Evolutionary conservation across 2,888 invertebrate species (phyloP), one percentile per base, ranked within the genome.

Genomic region (Hypsopygia costalis): DNA sequence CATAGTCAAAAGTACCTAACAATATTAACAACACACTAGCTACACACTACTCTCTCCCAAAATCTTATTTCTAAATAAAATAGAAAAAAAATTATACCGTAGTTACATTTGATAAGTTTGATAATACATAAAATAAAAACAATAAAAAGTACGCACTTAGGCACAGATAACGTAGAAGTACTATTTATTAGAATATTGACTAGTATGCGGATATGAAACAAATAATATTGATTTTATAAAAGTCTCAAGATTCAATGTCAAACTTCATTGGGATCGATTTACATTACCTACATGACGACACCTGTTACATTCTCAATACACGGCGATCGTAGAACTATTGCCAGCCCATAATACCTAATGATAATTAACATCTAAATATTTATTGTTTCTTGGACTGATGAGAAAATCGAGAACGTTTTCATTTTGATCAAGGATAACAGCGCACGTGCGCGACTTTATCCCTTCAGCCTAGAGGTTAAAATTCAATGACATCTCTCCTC

Each of bases 401-500:
- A 69, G 56, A 66, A 62, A 61, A 57, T 58, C 59, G 50, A 56
- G 50, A 63, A 51, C 58, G 53, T 67, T 67, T 69, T 69, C 64
- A 60, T 75, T 73, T 63, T 54, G 54, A 56, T 65, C 46, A 58
- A 54, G 60, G 65, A 69, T 59, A 71, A 70, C 61, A 67, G 72
- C 73, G 75, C 81, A 85, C 82, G 82, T 85, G 83, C 71, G 69
- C 75, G 69, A 62, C 75, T 65, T 55, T 78, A 72, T 80, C 48
- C 60, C 69, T 57, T 61, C 49, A 48, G 62, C 51, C 55, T 75
- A 82, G 65, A 80, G 81, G 74, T 79, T 81, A 80, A 75, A 76
- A 71, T 75, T 74, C 73, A 77, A 69, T 62, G 57, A 49, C 62
- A 51, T 47, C 46, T 57, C 55, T 51, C 59, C 56, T 55, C 58